These are phyloP conservation scores for Olivierus martensii DNA, from an alignment of 1,140 invertebrate genomes.

Conservation along the genomic window DNA sequence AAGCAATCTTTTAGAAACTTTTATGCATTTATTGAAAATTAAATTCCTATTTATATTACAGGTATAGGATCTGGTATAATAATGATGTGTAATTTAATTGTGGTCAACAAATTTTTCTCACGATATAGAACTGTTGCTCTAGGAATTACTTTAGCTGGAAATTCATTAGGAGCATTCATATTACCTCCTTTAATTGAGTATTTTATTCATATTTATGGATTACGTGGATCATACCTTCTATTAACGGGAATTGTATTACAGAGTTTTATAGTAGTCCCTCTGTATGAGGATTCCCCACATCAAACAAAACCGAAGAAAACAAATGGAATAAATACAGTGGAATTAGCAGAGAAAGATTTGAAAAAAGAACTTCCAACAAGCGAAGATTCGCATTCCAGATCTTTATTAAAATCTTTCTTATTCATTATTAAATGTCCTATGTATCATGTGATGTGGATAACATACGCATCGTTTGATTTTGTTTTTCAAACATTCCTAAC, in stretches of 20 bases:
- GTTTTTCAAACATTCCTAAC: constrained; percentile 11
- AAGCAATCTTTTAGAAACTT: too few species aligned
- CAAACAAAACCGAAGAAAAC: too few species aligned
- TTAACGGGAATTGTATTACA: constrained; percentile 10
- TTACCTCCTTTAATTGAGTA: constrained; percentile 25
- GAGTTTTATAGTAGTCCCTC: constrained; percentile 6
- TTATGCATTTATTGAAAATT: too few species aligned
- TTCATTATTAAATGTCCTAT: too few species aligned
- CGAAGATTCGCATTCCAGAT: too few species aligned
- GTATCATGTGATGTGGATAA: too few species aligned
- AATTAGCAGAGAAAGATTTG: too few species aligned
- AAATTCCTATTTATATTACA: constrained; percentile 9
- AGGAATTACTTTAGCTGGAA: constrained; percentile 27
- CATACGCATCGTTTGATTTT: too few species aligned
- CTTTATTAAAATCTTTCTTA: too few species aligned
- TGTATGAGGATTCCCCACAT: background rate
- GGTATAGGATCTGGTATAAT: constrained; percentile 27
- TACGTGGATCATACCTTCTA: constrained; percentile 15
- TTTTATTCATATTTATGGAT: constrained; percentile 19
- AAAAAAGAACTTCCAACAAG: too few species aligned
- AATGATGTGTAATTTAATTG: constrained; percentile 25
- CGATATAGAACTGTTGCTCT: constrained; percentile 25
- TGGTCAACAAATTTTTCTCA: constrained; percentile 27
- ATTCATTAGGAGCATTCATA: constrained; percentile 26
- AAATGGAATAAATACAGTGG: too few species aligned